phyloP scores from a whole-genome alignment of 1,140 invertebrate species.

The Calliphora vicina region DNA sequence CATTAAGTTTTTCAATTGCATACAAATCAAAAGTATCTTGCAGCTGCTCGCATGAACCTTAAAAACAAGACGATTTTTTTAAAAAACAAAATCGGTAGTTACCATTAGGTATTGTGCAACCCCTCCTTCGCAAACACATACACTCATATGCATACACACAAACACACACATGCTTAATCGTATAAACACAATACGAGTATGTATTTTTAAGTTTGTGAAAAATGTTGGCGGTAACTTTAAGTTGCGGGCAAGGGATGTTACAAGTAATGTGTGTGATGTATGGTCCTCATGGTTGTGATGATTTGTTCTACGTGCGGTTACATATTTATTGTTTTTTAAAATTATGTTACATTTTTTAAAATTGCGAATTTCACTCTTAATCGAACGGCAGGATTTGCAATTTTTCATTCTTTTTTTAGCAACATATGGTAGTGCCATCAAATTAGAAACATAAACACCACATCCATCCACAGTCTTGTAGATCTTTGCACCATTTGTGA shows the following conservation, averaged over 20 bases:
- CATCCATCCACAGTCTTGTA: not conserved
- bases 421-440: slow-evolving; percentile 39
- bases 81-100: not conserved
- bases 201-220: not conserved
- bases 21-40: not conserved
- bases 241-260: not conserved
- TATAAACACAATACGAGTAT: no score
- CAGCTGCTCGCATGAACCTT: slow-evolving; percentile 21
- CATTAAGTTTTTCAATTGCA: not conserved
- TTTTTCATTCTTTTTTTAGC: slow-evolving; percentile 40
- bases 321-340: slow-evolving; percentile 34
- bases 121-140: slow-evolving; percentile 6
- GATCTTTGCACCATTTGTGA: not conserved
- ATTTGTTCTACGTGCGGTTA: slow-evolving; percentile 38
- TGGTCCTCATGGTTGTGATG: not conserved
- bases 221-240: not conserved
- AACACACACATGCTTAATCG: not conserved
- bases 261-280: not conserved
- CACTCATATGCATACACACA: not conserved
- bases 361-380: slow-evolving; percentile 30
- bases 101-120: not conserved
- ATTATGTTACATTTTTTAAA: slow-evolving; percentile 3
- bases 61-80: not conserved
- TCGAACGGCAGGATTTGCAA: slow-evolving; percentile 37
- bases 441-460: slow-evolving; percentile 35